A percentile compares a stretch with the other conserved stretches of the same genome.
phyloP scores from a whole-genome alignment of 1,140 invertebrate genomes.

The Cotesia vestalis region DNA sequence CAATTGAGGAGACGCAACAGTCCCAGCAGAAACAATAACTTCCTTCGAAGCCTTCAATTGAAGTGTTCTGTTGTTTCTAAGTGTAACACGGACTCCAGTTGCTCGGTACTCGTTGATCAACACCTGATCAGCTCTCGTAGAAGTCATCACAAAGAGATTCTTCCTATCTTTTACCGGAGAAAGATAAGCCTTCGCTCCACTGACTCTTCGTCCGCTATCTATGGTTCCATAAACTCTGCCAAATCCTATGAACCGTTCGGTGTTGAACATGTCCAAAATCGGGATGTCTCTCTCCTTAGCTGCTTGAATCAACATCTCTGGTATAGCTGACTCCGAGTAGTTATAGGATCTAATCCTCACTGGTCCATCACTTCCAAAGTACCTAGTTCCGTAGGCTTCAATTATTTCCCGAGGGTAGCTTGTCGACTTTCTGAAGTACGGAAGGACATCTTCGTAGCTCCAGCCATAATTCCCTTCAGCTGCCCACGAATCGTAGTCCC shows the following conservation, averaged over 20 bases:
- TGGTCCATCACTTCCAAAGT: constrained; percentile 53
- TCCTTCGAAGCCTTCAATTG: constrained; percentile 68
- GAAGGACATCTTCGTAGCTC: constrained; percentile 69
- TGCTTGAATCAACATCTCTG: constrained; percentile 58
- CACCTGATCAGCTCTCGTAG: constrained; percentile 54
- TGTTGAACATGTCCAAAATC: constrained; percentile 54
- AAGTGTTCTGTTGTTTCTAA: constrained; percentile 55
- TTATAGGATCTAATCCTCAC: constrained; percentile 64
- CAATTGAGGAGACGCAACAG: constrained; percentile 70
- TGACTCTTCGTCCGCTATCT: constrained; percentile 71
- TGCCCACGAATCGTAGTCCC: constrained; percentile 75
- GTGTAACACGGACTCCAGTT: constrained; percentile 62
- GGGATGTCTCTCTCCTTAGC: constrained; percentile 61
- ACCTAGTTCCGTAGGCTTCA: constrained; percentile 46
- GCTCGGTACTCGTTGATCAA: constrained; percentile 39
- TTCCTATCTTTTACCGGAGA: constrained; percentile 67
- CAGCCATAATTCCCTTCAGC: constrained; percentile 67
- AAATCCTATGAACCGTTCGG: constrained; percentile 65
- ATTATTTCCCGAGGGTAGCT: constrained; percentile 50
- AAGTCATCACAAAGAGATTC: constrained; percentile 77
- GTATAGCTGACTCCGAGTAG: constrained; percentile 52
- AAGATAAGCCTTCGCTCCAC: constrained; percentile 72
- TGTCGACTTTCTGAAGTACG: constrained; percentile 67
- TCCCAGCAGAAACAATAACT: constrained; percentile 73
- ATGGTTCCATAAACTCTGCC: constrained; percentile 62